phyloP scores from a whole-genome alignment of 2,113 vertebrate genomes.

The Gyps fulvus region DNA sequence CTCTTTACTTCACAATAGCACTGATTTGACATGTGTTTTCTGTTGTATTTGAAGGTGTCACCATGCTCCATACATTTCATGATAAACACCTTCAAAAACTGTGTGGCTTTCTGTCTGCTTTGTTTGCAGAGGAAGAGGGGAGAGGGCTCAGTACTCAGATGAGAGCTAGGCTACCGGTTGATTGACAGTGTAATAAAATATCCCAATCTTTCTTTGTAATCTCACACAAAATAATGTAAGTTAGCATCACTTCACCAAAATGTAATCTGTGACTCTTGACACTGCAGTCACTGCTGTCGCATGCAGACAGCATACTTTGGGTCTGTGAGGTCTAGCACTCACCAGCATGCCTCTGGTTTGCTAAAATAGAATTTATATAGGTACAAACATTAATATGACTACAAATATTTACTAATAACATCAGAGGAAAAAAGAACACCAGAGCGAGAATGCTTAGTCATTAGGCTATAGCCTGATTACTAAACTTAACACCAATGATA shows the following conservation, averaged over 20 bases:
- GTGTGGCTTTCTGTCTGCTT: neutral
- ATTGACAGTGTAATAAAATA: slow-evolving; percentile 61
- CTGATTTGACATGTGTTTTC: slow-evolving; percentile 35
- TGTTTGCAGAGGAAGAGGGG: neutral
- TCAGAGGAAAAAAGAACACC: neutral
- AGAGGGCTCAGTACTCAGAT: neutral
- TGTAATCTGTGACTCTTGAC: slow-evolving; percentile 3
- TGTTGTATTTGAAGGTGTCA: neutral
- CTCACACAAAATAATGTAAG: slow-evolving; percentile 19
- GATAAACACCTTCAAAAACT: slow-evolving; percentile 24
- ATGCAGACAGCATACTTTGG: neutral
- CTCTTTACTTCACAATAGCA: slow-evolving; percentile 36
- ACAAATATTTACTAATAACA: neutral
- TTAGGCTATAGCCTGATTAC: neutral
- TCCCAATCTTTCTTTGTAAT: slow-evolving; percentile 47
- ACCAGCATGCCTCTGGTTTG: neutral
- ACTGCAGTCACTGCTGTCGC: neutral
- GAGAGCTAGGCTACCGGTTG: neutral
- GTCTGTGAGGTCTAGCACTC: neutral
- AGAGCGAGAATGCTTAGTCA: neutral
- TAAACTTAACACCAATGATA: neutral
- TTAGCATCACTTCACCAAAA: neutral
- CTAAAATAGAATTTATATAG: neutral
- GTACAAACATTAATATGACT: neutral
- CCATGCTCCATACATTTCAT: neutral